A percentile compares a stretch with the other conserved stretches of the same genome.
Evolutionary conservation across 2,797 vertebrate species (phyloP).

Genomic region (Dallia pectoralis): DNA sequence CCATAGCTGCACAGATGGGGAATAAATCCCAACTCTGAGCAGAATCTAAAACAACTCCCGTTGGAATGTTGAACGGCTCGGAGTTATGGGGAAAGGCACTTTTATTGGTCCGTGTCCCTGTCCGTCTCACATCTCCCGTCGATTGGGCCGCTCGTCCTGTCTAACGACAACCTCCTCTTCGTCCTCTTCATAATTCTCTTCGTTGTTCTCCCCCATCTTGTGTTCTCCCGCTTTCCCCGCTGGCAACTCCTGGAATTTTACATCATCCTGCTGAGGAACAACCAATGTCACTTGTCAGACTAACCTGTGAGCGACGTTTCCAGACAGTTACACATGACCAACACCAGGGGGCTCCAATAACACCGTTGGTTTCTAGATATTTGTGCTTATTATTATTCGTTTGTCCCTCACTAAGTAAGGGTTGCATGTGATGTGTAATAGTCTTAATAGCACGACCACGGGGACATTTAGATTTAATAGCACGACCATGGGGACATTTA

Average conservation of each 20-base stretch:
- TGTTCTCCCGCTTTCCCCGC: constrained; percentile 68
- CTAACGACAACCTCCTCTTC: constrained; percentile 73
- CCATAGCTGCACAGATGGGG: constrained; percentile 40
- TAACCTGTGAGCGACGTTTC: background rate
- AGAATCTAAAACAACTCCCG: constrained; percentile 35
- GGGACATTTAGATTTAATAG: background rate
- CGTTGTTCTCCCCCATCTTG: constrained; percentile 76
- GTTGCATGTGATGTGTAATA: no score
- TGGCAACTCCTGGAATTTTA: constrained; percentile 58
- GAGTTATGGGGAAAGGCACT: constrained; percentile 38
- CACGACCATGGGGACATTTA: no score
- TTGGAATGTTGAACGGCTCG: constrained; percentile 33
- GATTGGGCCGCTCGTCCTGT: constrained; percentile 67
- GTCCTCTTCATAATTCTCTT: constrained; percentile 80
- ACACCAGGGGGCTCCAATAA: background rate
- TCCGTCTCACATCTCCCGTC: constrained; percentile 87
- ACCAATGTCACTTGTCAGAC: background rate
- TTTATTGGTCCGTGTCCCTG: constrained; percentile 29
- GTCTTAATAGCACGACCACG: background rate
- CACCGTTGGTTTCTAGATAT: background rate
- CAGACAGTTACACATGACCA: no score
- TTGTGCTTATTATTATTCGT: no score
- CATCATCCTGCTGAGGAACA: constrained; percentile 57
- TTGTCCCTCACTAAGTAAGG: no score
- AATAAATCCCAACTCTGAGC: constrained; percentile 36